phyloP scores from a whole-genome alignment of 1,140 invertebrate genomes.

The Cheumatopsyche charites region DNA sequence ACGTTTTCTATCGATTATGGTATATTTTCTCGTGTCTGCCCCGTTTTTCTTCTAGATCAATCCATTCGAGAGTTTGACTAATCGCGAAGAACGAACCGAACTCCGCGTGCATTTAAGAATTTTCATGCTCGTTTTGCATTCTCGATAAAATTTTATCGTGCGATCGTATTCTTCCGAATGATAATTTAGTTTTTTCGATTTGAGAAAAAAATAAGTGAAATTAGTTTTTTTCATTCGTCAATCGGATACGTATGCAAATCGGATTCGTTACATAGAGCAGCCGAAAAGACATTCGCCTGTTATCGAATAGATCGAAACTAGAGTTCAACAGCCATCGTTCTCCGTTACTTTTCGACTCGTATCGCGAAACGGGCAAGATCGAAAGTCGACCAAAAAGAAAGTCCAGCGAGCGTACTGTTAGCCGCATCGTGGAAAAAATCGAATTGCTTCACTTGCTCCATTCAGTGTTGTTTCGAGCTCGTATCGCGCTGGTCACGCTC shows the following conservation, averaged over 20 bases:
- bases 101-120: no score
- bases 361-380: neutral
- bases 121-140: no score
- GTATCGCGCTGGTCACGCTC: constrained; percentile 22
- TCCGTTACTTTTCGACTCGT: constrained; percentile 28
- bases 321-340: constrained; percentile 10
- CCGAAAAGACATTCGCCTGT: neutral
- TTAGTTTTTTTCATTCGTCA: no score
- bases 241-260: neutral
- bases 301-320: constrained; percentile 12
- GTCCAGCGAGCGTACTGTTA: constrained; percentile 42
- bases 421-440: constrained; percentile 32
- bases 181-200: no score
- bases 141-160: no score
- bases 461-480: constrained; percentile 27
- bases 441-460: constrained; percentile 38
- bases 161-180: no score
- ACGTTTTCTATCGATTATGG: neutral
- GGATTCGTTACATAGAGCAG: no score
- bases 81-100: no score
- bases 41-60: no score
- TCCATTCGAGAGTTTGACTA: no score
- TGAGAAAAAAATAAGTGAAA: no score
- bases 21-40: no score
- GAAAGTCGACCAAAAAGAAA: constrained; percentile 45